These are phyloP conservation scores for Podotricha telesiphe DNA, from an alignment of 2,888 invertebrate species.

Conservation along the genomic window DNA sequence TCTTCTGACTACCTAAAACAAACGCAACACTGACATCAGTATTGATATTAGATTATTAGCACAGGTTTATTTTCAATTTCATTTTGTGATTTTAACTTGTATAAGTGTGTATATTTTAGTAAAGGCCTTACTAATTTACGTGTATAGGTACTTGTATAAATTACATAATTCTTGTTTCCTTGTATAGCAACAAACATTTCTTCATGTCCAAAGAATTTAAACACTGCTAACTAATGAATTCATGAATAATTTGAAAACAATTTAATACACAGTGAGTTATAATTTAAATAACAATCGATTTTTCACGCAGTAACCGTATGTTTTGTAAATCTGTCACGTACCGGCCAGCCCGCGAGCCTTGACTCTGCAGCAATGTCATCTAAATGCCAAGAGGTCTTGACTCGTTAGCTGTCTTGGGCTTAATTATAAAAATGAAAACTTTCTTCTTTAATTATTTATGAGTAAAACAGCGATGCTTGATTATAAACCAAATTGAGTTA, in stretches of 20 bases:
- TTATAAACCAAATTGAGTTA: background rate
- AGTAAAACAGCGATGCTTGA: background rate
- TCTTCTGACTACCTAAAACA: too few relatives aligned
- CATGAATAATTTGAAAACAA: conserved; percentile 42
- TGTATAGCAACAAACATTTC: conserved; percentile 33
- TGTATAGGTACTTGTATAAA: background rate
- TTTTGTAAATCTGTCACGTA: conserved; percentile 57
- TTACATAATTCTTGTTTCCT: conserved; percentile 29
- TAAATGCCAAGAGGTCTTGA: conserved; percentile 53
- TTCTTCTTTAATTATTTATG: conserved; percentile 10
- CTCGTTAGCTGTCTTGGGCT: conserved; percentile 35
- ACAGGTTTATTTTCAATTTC: too few relatives aligned
- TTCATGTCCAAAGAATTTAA: conserved; percentile 34
- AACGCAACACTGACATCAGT: too few relatives aligned
- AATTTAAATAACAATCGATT: conserved; percentile 45
- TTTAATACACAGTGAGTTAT: conserved; percentile 38
- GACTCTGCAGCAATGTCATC: conserved; percentile 60
- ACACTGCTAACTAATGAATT: conserved; percentile 37
- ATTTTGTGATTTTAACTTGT: too few relatives aligned
- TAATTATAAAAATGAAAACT: conserved; percentile 36
- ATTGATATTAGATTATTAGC: too few relatives aligned
- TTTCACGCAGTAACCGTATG: conserved; percentile 40
- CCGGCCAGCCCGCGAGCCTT: conserved; percentile 49
- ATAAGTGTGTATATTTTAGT: too few relatives aligned
- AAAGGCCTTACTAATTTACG: too few relatives aligned